These are phyloP conservation scores for Molanna angustata DNA, from an alignment of 2,888 invertebrate species.

Conservation along the genomic window DNA sequence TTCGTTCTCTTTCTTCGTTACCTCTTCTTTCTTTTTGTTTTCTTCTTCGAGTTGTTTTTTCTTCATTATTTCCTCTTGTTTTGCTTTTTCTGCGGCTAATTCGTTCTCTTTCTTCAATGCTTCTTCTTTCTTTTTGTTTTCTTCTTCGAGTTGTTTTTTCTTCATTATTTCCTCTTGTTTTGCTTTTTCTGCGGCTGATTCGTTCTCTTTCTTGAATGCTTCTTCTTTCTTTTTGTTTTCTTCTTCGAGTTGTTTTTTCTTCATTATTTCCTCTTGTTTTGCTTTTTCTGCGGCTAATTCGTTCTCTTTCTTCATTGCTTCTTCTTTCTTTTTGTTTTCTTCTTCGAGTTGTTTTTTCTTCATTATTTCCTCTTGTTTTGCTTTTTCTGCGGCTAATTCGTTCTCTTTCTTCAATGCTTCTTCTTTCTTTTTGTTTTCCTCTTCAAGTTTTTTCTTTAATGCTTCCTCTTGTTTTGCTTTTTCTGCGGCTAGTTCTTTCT, in stretches of 20 bases:
- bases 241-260: slow-evolving; percentile 19
- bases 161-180: slow-evolving; percentile 29
- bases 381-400: slow-evolving; percentile 8
- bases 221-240: slow-evolving; percentile 29
- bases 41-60: slow-evolving; percentile 22
- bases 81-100: slow-evolving; percentile 8
- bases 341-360: slow-evolving; percentile 28
- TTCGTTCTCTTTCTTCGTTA: slow-evolving; percentile 29
- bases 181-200: slow-evolving; percentile 28
- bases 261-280: slow-evolving; percentile 27
- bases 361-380: background rate
- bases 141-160: slow-evolving; percentile 35
- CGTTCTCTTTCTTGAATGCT: slow-evolving; percentile 32
- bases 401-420: slow-evolving; percentile 9
- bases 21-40: slow-evolving; percentile 23
- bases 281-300: slow-evolving; percentile 26
- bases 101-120: slow-evolving; percentile 28
- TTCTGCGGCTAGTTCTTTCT: slow-evolving; percentile 28
- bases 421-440: background rate
- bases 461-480: slow-evolving; percentile 1
- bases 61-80: background rate
- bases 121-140: slow-evolving; percentile 12
- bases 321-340: slow-evolving; percentile 14
- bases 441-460: background rate
- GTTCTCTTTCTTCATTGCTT: slow-evolving; percentile 32